Conservation (phyloP, 2,888 invertebrate species). For the Aradus depressus region DNA sequence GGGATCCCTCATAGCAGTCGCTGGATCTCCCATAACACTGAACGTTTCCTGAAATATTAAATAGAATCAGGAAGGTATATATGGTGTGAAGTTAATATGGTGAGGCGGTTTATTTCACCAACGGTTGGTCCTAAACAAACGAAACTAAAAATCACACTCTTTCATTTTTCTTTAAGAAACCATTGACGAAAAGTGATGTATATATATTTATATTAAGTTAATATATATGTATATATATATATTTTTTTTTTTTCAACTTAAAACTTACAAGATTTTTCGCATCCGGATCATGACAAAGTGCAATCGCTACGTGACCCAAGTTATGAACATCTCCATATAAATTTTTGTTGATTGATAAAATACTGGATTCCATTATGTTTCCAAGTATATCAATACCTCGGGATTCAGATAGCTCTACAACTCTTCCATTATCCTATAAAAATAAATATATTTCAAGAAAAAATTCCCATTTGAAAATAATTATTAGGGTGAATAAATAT, state of each 20-base stretch:
- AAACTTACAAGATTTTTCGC: constrained; percentile 51
- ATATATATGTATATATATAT: background rate
- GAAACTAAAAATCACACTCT: background rate
- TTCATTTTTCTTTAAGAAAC: background rate
- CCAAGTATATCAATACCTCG: constrained; percentile 68
- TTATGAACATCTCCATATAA: constrained; percentile 75
- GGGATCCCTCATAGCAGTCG: constrained; percentile 79
- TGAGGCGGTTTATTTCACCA: no score
- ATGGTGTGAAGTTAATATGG: no score
- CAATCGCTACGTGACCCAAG: constrained; percentile 65
- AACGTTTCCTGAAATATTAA: constrained; percentile 51
- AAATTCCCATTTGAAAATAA: background rate
- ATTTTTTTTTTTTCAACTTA: background rate
- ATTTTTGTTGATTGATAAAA: constrained; percentile 53
- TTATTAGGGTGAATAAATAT: no score
- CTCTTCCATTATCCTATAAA: constrained; percentile 46
- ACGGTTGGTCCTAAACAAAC: no score
- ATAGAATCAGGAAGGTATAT: background rate
- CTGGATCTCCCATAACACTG: constrained; percentile 70
- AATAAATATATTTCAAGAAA: no score
- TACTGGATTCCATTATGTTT: constrained; percentile 64
- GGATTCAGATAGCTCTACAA: constrained; percentile 49
- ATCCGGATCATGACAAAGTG: constrained; percentile 70
- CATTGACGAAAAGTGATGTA: background rate
- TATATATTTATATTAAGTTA: background rate